phyloP scores from a whole-genome alignment of 2,797 vertebrate species.

The Emydoidea blandingii region DNA sequence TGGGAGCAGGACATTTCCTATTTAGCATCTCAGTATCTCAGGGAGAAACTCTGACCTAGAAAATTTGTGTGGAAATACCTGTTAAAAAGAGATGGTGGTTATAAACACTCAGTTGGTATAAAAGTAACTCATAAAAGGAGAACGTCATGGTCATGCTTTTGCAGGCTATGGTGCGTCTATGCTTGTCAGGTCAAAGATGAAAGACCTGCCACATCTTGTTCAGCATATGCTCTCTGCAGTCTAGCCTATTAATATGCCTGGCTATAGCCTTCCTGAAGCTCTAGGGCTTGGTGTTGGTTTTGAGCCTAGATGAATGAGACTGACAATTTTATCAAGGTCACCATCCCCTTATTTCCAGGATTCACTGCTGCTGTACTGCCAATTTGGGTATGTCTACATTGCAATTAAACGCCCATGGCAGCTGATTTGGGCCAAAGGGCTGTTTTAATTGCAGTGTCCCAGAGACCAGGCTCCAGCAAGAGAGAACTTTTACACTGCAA shows the following conservation, averaged over 20 bases:
- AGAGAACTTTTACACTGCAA: too few relatives aligned
- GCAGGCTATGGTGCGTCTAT: background rate
- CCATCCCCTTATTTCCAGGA: background rate
- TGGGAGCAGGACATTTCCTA: background rate
- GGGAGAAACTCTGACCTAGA: background rate
- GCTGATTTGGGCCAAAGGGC: background rate
- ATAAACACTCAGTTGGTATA: rapidly evolving
- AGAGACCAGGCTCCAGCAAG: too few relatives aligned
- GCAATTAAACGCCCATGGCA: background rate
- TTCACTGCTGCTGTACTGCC: background rate
- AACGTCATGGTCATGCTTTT: background rate
- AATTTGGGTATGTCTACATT: background rate
- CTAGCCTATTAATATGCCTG: background rate
- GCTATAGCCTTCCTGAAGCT: background rate
- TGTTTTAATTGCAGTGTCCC: background rate
- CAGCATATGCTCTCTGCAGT: background rate
- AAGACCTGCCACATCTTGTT: background rate
- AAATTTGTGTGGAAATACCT: background rate
- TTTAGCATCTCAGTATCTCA: background rate
- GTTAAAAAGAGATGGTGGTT: background rate
- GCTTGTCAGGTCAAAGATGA: background rate
- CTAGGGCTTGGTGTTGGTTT: background rate
- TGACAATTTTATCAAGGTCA: background rate
- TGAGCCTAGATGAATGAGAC: constrained; percentile 16
- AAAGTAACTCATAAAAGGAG: background rate